Percentiles rank a stretch among this genome's conserved stretches.
phyloP scores from a whole-genome alignment of 64 coral and sea anemone genomes.

The Pachyseris speciosa region DNA sequence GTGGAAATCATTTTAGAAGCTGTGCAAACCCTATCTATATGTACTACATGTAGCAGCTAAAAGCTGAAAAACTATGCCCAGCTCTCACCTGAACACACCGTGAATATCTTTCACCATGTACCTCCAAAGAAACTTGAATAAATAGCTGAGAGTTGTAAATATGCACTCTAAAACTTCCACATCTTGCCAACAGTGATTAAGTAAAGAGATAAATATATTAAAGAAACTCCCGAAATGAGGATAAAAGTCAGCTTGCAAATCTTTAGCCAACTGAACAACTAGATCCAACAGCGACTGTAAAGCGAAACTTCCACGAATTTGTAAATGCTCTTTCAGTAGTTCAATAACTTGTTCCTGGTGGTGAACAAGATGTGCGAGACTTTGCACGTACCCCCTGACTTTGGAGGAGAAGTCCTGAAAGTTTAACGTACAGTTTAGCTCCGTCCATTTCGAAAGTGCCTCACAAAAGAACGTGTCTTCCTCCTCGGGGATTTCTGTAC shows the following conservation, averaged over 20 bases:
- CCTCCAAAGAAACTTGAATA: slow-evolving; percentile 94
- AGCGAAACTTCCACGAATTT: slow-evolving; percentile 51
- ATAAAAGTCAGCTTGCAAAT: slow-evolving; percentile 89
- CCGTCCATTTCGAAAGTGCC: slow-evolving; percentile 85
- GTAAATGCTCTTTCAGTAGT: slow-evolving; percentile 74
- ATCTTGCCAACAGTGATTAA: slow-evolving; percentile 68
- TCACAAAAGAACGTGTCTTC: slow-evolving; percentile 90
- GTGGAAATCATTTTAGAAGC: no score
- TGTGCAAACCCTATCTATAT: no score
- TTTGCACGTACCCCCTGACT: slow-evolving; percentile 68
- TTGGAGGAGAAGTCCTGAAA: slow-evolving; percentile 82
- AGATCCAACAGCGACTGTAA: slow-evolving; percentile 81
- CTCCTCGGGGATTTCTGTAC: slow-evolving; percentile 77
- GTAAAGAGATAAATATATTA: slow-evolving; percentile 52
- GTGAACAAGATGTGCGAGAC: slow-evolving; percentile 85
- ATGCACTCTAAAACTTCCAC: slow-evolving; percentile 75
- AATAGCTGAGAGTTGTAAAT: slow-evolving; percentile 83
- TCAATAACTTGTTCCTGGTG: slow-evolving; percentile 73
- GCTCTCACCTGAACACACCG: slow-evolving; percentile 74
- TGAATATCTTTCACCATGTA: slow-evolving; percentile 89
- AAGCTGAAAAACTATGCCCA: not conserved
- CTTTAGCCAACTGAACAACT: slow-evolving; percentile 82
- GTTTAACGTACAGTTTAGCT: slow-evolving; percentile 93
- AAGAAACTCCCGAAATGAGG: slow-evolving; percentile 86
- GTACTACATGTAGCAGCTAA: not conserved